Percentiles rank a stretch among this genome's conserved stretches.
phyloP scores from a whole-genome alignment of 2,113 vertebrate species.

The Grus americana region DNA sequence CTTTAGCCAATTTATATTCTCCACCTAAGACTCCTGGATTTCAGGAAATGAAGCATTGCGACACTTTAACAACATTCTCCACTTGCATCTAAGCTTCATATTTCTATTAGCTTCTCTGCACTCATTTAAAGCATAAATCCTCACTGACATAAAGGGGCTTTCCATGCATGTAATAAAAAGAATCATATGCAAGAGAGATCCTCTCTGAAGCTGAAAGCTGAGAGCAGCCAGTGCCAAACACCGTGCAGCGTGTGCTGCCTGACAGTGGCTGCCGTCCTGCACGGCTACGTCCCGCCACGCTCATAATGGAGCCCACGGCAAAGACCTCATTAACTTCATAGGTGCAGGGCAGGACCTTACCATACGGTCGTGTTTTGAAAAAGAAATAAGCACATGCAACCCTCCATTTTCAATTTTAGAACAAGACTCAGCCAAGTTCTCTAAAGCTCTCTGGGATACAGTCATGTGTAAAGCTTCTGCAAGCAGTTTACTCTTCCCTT shows the following conservation, averaged over 20 bases:
- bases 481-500: not conserved
- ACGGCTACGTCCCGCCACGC: not conserved
- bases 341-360: not conserved
- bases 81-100: not conserved
- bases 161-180: not conserved
- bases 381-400: not conserved
- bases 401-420: not conserved
- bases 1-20: constrained; percentile 26
- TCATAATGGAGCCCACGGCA: not conserved
- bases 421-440: not conserved
- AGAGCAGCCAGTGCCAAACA: not conserved
- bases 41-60: not conserved
- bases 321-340: not conserved
- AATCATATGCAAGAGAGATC: not conserved
- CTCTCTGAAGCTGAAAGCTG: not conserved
- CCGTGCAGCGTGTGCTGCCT: not conserved
- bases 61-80: not conserved
- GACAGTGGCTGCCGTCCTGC: not conserved
- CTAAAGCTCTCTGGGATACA: not conserved
- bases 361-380: not conserved
- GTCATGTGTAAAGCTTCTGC: not conserved
- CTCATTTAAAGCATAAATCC: not conserved
- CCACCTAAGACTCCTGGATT: not conserved
- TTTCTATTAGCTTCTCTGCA: not conserved
- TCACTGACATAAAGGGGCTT: not conserved